Evolutionary conservation across 1,140 invertebrate species (phyloP), one percentile per base, ranked within the genome.

Genomic region (Heliconius hermathena): DNA sequence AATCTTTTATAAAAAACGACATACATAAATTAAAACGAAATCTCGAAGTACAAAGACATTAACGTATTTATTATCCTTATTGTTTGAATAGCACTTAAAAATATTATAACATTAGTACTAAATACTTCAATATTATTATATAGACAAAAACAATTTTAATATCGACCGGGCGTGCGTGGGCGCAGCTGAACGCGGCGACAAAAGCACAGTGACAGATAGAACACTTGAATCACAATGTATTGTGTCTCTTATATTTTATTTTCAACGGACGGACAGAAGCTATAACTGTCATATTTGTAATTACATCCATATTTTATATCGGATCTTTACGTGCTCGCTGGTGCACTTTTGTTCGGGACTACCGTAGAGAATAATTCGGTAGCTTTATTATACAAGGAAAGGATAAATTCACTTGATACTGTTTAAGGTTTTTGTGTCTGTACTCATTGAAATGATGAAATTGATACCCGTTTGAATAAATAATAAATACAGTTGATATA

Each of bases 81-180:
- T 54, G 52, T 54, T 54, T 54, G 52, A n/a, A 54, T 54, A 20
- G 6, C 16, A 20, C 8, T 54, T 54, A n/a, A 54, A 54, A 18
- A 54, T 54, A 54, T 54, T 2, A n/a, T 20, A 54, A n/a, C 16
- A 20, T 54, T 54, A 6, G 16, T 54, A 54, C 20, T 54, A 54
- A n/a, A 54, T n/a, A n/a, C 16, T 18, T 20, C 4, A 20, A n/a
- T 54, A 57, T 8, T 13, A 46, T 73, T 33, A 74, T 78, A 46
- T 70, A n/a, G 5, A 76, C 71, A 78, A 80, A 84, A 76, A 80
- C 78, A 77, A 82, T 84, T 76, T 80, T 75, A 82, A 77, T 81
- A 82, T 82, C 78, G 80, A 82, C 77, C 76, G 66, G 52, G 73
- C 73, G 54, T 72, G 84, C 83, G 84, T 86, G 84, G 84, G 84